These are phyloP conservation scores for Rhinichthys osculus DNA, from an alignment of 2,797 vertebrate species.

Conservation along the genomic window DNA sequence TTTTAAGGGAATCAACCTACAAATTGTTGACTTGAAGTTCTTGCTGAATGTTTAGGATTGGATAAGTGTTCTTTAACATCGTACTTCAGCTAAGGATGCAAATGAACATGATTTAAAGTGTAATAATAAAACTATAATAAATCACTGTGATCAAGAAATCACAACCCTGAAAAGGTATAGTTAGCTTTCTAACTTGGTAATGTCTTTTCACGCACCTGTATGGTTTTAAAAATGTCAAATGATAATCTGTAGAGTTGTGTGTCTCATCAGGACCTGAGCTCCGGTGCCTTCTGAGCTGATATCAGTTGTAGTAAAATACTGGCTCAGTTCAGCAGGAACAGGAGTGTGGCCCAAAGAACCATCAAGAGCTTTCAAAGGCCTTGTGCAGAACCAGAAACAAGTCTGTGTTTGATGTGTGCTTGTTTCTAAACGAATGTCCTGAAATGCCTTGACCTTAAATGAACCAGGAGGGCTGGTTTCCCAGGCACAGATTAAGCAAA, in stretches of 20 bases:
- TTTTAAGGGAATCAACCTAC: neutral
- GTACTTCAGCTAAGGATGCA: neutral
- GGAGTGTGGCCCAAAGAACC: slow-evolving; percentile 87
- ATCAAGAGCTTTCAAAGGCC: neutral
- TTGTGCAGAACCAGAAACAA: neutral
- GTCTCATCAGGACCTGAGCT: slow-evolving; percentile 74
- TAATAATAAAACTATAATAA: neutral
- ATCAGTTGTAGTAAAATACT: slow-evolving; percentile 96
- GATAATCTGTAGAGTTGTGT: neutral
- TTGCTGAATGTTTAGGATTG: neutral
- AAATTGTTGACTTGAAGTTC: neutral
- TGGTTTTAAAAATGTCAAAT: neutral
- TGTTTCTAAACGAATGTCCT: neutral
- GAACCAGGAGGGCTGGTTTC: neutral
- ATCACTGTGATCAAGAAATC: neutral
- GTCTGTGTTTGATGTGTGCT: neutral
- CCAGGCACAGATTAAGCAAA: slow-evolving; percentile 21
- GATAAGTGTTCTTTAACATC: neutral
- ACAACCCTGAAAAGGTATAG: neutral
- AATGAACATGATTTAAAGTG: slow-evolving; percentile 1
- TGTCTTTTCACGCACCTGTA: neutral
- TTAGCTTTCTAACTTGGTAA: neutral
- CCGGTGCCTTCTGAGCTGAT: slow-evolving; percentile 99
- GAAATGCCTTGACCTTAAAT: slow-evolving; percentile 6
- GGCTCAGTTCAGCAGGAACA: slow-evolving; percentile 99